These are phyloP conservation scores for Adrianichthys oophorus DNA, from an alignment of 2,797 vertebrate genomes.

Conservation along the genomic window DNA sequence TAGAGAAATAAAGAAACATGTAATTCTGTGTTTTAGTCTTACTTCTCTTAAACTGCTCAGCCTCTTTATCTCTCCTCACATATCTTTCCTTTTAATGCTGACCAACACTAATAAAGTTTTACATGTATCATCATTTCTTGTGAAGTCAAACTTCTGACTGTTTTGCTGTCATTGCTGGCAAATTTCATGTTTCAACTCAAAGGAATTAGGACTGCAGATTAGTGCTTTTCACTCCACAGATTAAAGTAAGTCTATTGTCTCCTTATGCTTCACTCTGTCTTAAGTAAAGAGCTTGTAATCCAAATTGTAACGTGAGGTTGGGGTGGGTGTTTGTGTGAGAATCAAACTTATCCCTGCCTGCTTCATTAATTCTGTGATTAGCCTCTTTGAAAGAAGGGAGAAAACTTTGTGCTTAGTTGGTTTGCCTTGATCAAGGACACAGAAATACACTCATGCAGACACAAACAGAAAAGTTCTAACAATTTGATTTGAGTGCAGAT, in stretches of 20 bases:
- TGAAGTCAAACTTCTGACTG: background rate
- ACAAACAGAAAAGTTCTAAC: too few relatives aligned
- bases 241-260: slow-evolving; percentile 28
- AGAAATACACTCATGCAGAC: background rate
- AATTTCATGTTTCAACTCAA: slow-evolving; percentile 18
- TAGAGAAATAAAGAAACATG: too few relatives aligned
- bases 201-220: slow-evolving; percentile 9
- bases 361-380: slow-evolving; percentile 41
- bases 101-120: too few relatives aligned
- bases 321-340: slow-evolving; percentile 20
- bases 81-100: too few relatives aligned
- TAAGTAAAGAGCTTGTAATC: slow-evolving; percentile 39
- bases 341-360: slow-evolving; percentile 36
- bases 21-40: too few relatives aligned
- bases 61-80: too few relatives aligned
- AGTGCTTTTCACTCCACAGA: slow-evolving; percentile 13
- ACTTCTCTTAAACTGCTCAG: too few relatives aligned
- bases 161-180: slow-evolving; percentile 13
- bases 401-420: slow-evolving; percentile 38
- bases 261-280: slow-evolving; percentile 8
- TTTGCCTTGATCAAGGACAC: slow-evolving; percentile 35
- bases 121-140: too few relatives aligned
- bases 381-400: slow-evolving; percentile 33
- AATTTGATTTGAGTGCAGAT: too few relatives aligned
- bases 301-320: slow-evolving; percentile 29